These are phyloP conservation scores for Poliocrania exsul DNA, from an alignment of 2,797 vertebrate species.

Conservation along the genomic window DNA sequence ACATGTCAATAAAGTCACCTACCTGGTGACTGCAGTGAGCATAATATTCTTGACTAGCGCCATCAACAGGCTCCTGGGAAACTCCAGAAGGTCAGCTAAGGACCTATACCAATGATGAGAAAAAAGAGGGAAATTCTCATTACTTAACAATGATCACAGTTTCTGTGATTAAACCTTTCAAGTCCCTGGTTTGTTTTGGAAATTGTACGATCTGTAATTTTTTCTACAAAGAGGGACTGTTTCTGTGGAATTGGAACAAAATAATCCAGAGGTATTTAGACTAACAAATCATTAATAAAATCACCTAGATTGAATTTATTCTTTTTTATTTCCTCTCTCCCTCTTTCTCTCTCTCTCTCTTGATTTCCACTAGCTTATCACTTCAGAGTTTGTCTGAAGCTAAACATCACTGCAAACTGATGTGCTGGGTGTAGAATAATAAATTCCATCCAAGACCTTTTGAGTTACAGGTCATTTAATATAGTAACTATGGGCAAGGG, in stretches of 20 bases:
- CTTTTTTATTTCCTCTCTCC: background rate
- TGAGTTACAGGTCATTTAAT: constrained; percentile 35
- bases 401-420: constrained; percentile 6
- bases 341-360: background rate
- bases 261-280: background rate
- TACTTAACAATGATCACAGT: background rate
- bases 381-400: background rate
- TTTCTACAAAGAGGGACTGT: background rate
- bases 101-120: background rate
- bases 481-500: background rate
- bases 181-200: background rate
- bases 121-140: background rate
- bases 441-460: constrained; percentile 18
- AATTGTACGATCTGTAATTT: background rate
- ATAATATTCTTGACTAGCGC: background rate
- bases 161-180: background rate
- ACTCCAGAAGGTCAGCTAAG: background rate
- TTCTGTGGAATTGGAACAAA: background rate
- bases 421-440: background rate
- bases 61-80: background rate
- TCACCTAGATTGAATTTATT: background rate
- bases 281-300: background rate
- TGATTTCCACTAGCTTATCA: background rate
- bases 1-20: background rate
- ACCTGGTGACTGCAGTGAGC: background rate